Percentiles rank a stretch among this genome's conserved stretches.
These are phyloP conservation scores for Amphipyra berbera DNA, from an alignment of 2,888 invertebrate genomes.

Conservation along the genomic window DNA sequence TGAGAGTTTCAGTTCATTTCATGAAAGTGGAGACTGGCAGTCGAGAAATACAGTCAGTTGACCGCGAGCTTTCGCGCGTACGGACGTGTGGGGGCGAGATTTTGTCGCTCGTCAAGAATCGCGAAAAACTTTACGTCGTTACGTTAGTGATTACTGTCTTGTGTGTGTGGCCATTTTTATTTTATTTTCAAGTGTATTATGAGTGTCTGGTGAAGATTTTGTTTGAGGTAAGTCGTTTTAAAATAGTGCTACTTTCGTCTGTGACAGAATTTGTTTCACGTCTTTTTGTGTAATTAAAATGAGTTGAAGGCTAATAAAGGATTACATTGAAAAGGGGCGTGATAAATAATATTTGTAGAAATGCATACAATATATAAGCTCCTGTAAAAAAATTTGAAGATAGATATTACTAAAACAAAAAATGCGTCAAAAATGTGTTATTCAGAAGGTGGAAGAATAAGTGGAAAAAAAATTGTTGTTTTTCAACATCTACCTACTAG, in stretches of 20 bases:
- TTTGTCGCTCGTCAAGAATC: slow-evolving; percentile 40
- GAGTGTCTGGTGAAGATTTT: slow-evolving; percentile 49
- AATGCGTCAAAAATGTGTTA: too few relatives aligned
- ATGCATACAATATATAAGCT: too few relatives aligned
- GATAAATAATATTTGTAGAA: neutral
- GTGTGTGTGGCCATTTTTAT: slow-evolving; percentile 58
- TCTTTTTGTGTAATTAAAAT: neutral
- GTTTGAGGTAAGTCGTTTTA: slow-evolving; percentile 47
- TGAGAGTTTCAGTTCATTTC: slow-evolving; percentile 86
- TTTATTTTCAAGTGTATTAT: slow-evolving; percentile 54
- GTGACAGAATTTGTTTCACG: neutral
- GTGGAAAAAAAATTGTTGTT: too few relatives aligned
- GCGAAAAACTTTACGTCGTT: slow-evolving; percentile 82
- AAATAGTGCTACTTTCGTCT: neutral
- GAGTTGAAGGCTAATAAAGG: neutral
- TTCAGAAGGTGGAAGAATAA: too few relatives aligned
- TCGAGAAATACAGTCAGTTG: slow-evolving; percentile 81
- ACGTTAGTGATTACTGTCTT: slow-evolving; percentile 41
- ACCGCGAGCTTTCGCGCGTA: slow-evolving; percentile 86
- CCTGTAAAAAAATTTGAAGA: too few relatives aligned
- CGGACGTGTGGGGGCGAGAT: slow-evolving; percentile 64
- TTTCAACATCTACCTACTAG: too few relatives aligned
- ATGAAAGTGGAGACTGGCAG: slow-evolving; percentile 84
- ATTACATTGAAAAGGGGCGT: neutral
- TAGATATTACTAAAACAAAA: too few relatives aligned